A percentile compares a stretch with the other conserved stretches of the same genome.
Evolutionary conservation across 2,888 invertebrate genomes (phyloP).

Genomic region (Neria commutata): DNA sequence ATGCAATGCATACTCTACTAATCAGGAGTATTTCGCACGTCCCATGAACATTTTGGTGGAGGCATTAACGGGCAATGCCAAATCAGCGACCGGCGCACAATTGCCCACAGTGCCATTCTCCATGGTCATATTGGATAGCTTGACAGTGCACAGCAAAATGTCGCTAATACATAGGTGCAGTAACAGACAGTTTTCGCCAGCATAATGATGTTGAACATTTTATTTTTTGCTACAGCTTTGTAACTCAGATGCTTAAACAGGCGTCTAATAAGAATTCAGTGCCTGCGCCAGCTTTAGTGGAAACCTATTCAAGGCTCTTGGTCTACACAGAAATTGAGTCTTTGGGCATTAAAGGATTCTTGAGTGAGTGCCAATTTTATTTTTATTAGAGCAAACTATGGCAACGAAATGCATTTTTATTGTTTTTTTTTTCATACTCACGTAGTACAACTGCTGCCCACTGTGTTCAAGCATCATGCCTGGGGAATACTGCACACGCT

Average conservation of each 20-base stretch:
- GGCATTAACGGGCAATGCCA: constrained; percentile 76
- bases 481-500: constrained; percentile 96
- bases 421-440: constrained; percentile 29
- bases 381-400: neutral
- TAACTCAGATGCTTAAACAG: constrained; percentile 87
- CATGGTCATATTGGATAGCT: constrained; percentile 89
- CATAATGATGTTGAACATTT: neutral
- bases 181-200: neutral
- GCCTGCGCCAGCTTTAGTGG: constrained; percentile 89
- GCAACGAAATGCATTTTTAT: neutral
- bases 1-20: constrained; percentile 95
- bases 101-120: constrained; percentile 86
- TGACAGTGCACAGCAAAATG: constrained; percentile 97
- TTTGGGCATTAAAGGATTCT: constrained; percentile 94
- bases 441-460: constrained; percentile 83
- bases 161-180: constrained; percentile 70
- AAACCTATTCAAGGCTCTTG: constrained; percentile 90
- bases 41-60: constrained; percentile 93
- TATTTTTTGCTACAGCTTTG: constrained; percentile 69
- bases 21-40: constrained; percentile 85
- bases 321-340: constrained; percentile 98
- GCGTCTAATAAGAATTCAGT: constrained; percentile 85
- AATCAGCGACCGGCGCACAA: constrained; percentile 66
- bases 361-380: constrained; percentile 66
- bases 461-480: constrained; percentile 89